Conservation (phyloP, 2,888 invertebrate genomes). For the Napeogenes inachia region DNA sequence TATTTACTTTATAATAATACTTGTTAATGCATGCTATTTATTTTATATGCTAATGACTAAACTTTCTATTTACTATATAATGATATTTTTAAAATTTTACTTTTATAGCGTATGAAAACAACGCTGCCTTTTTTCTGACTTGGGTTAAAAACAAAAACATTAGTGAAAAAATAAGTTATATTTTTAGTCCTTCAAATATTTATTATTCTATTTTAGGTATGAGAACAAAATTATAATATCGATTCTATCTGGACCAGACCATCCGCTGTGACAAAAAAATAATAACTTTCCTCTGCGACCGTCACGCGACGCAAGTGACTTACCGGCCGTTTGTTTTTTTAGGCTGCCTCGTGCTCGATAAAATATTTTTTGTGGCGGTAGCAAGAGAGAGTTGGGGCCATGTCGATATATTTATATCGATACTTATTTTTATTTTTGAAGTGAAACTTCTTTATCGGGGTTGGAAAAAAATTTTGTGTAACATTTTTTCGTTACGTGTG, state of each 20-base stretch:
- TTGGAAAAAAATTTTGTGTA: neutral
- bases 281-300: slow-evolving; percentile 59
- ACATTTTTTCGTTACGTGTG: no score
- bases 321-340: slow-evolving; percentile 74
- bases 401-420: slow-evolving; percentile 41
- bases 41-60: no score
- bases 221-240: slow-evolving; percentile 16
- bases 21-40: no score
- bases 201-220: neutral
- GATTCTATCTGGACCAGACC: slow-evolving; percentile 55
- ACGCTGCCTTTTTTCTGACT: no score
- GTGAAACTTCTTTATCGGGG: no score
- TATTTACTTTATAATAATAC: no score
- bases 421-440: slow-evolving; percentile 10
- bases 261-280: slow-evolving; percentile 69
- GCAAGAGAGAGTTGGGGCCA: slow-evolving; percentile 44
- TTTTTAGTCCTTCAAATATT: neutral
- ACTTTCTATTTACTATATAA: no score
- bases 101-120: no score
- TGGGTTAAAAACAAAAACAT: no score
- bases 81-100: no score
- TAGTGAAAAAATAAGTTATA: no score
- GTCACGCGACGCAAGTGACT: slow-evolving; percentile 68
- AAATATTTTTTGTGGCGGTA: slow-evolving; percentile 76
- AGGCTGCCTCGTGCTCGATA: slow-evolving; percentile 72